phyloP scores from a whole-genome alignment of 2,888 invertebrate genomes.

The Machimus rusticus region DNA sequence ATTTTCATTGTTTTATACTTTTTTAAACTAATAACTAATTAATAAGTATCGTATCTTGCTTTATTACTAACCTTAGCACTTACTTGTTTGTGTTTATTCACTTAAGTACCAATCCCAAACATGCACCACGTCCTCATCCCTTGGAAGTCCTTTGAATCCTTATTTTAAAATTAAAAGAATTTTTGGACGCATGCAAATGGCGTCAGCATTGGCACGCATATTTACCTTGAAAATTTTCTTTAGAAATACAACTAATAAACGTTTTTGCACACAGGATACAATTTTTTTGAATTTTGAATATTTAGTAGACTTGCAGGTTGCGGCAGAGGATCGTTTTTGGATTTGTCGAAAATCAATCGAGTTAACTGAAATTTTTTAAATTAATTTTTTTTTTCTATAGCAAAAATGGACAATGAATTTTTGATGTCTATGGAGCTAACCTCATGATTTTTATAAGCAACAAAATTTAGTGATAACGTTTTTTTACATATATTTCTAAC shows the following conservation, averaged over 20 bases:
- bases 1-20: not conserved
- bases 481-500: not conserved
- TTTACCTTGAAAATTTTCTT: not conserved
- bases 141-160: not conserved
- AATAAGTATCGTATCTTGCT: not conserved
- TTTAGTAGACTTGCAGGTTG: conserved; percentile 34
- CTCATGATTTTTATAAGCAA: not conserved
- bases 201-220: conserved; percentile 12
- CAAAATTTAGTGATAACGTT: not conserved
- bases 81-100: not conserved
- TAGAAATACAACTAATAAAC: not conserved
- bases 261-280: not conserved
- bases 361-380: not conserved
- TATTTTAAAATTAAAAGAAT: not conserved
- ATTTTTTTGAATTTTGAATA: conserved; percentile 40
- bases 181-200: conserved; percentile 18
- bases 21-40: not conserved
- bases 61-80: not conserved
- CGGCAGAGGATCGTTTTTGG: conserved; percentile 12
- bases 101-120: not conserved
- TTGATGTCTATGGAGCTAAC: conserved; percentile 45
- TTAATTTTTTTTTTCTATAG: conserved; percentile 19
- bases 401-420: conserved; percentile 45
- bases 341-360: not conserved
- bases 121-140: not conserved